Conservation (phyloP, 1,140 invertebrate species). For the Drosophila kepulauana region DNA sequence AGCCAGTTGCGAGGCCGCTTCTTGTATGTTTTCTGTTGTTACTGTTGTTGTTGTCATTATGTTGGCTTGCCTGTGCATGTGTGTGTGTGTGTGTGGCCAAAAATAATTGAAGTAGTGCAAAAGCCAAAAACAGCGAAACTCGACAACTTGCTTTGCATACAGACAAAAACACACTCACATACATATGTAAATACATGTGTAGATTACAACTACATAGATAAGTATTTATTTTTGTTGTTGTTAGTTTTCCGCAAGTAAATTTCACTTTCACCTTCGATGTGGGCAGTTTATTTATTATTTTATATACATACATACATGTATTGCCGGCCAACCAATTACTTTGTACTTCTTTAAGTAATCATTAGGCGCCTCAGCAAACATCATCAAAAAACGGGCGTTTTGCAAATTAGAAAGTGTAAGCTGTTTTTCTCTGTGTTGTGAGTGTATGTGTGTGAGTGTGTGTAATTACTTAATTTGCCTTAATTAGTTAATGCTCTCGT, state of each 20-base stretch:
- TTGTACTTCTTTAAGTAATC: conserved; percentile 56
- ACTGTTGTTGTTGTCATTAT: conserved; percentile 34
- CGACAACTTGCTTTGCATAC: conserved; percentile 42
- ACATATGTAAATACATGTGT: neutral
- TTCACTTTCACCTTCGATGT: conserved; percentile 79
- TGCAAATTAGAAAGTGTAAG: conserved; percentile 70
- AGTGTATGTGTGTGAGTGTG: neutral
- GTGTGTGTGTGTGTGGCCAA: conserved; percentile 29
- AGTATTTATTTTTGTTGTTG: conserved; percentile 6
- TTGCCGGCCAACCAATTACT: conserved; percentile 53
- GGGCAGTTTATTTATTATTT: conserved; percentile 52
- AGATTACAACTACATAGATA: neutral
- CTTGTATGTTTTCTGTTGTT: conserved; percentile 21
- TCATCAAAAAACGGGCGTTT: conserved; percentile 23
- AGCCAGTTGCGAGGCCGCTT: conserved; percentile 40
- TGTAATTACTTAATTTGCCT: conserved; percentile 36
- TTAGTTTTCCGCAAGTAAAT: conserved; percentile 47
- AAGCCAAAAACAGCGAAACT: conserved; percentile 44
- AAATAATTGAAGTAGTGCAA: conserved; percentile 43
- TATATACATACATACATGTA: no score
- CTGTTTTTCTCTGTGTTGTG: conserved; percentile 10
- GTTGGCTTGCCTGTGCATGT: neutral
- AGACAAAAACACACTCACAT: conserved; percentile 2
- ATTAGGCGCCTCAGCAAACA: conserved; percentile 24
- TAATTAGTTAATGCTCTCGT: conserved; percentile 50